Percentiles rank a stretch among this genome's conserved stretches.
These are phyloP conservation scores for Rhabdornis inornatus DNA, from an alignment of 2,113 vertebrate genomes.

Conservation along the genomic window DNA sequence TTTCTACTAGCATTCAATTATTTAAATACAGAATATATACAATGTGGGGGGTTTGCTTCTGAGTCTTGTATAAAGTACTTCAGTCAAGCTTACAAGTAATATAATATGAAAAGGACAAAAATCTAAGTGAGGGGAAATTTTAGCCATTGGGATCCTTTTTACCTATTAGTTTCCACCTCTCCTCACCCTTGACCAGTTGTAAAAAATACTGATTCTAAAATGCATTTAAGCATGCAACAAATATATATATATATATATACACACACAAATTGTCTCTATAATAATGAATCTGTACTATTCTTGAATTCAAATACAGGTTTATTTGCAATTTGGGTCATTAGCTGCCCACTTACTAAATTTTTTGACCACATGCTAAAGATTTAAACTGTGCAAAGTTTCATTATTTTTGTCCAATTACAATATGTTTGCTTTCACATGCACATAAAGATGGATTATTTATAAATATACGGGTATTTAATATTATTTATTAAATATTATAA, in stretches of 20 bases:
- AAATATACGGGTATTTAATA: neutral
- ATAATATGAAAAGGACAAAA: neutral
- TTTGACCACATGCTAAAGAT: neutral
- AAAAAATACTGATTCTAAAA: neutral
- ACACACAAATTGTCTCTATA: neutral
- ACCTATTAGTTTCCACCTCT: neutral
- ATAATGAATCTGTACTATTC: neutral
- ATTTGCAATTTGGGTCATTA: neutral
- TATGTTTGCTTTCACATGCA: neutral
- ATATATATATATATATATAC: neutral
- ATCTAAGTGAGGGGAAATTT: neutral
- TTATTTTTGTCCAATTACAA: neutral
- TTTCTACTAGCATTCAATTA: conserved; percentile 30
- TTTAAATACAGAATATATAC: conserved; percentile 14
- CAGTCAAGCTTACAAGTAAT: neutral
- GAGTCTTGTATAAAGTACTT: neutral
- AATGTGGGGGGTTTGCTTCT: neutral
- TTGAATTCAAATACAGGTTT: neutral
- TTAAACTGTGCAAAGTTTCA: neutral
- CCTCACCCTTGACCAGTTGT: neutral
- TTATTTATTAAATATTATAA: neutral
- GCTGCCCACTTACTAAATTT: neutral
- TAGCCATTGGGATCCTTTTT: neutral
- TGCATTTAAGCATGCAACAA: neutral
- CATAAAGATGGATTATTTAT: neutral